Base-by-base conservation (phyloP, 2,888 invertebrate species). In the Polietes domitor region DNA sequence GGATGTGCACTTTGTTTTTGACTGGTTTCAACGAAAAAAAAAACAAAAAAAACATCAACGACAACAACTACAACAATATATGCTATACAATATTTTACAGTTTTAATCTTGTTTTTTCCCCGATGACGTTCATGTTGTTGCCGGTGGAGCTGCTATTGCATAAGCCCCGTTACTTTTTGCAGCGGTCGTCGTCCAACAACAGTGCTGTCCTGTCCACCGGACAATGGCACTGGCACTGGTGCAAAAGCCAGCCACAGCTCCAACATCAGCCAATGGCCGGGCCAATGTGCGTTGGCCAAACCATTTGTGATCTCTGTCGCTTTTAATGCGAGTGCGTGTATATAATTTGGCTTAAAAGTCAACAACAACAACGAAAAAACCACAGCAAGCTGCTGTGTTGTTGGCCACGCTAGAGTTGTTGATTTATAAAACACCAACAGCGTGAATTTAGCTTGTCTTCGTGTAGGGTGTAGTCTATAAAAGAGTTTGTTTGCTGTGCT, bases 321-420 rank as follows among this genome's bases (percentile, higher is more conserved):
- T 81, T 81, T 84, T 81, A 84, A 84, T 84, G 76, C 81, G 76
- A 84, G 81, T 84, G 84, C 84, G 84, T 84, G 84, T 84, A 81
- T 63, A 84, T 84, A 81, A 84, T 84, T 84, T 84, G 80, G 77
- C 75, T 84, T 74, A 71, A 26, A 53, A 72, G 7, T 47, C 12
- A 37, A 70, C 21, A 70, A 32, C 41, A 50, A 70, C 17, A 50
- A 47, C 50, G 12, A 43, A 65, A 17, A 41, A 24, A 63, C 10
- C 28, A 65, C 10, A 19, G 19, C 28, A 77, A 73, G 47, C 3
- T 47, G 4, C 47, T 1, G 47, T 32, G 32, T 47, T 47, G 47
- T 47, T 47, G 47, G 47, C n/a, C 47, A 47, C 47, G 47, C 3
- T n/a, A n/a, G 3, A n/a, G 47, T 47, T n/a, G 47, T 4, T 47